Evolutionary conservation across 2,888 invertebrate genomes (phyloP).

Genomic region (Pseudeuparius sepicola): DNA sequence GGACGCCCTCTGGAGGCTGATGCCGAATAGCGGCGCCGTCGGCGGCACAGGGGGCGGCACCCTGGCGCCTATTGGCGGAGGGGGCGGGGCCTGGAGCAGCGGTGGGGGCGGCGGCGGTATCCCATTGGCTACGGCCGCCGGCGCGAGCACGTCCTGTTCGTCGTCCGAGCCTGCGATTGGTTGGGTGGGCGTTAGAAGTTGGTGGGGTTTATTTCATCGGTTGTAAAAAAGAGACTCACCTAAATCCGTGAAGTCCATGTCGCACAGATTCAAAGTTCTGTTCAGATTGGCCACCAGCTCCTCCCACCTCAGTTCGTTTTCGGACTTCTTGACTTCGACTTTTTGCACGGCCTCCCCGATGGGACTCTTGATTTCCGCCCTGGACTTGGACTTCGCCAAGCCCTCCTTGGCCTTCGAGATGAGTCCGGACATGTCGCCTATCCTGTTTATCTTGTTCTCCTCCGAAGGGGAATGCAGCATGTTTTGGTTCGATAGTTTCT

Average conservation of each 20-base stretch:
- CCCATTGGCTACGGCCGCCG: slow-evolving; percentile 53
- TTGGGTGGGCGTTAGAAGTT: too few species aligned
- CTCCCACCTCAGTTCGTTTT: slow-evolving; percentile 94
- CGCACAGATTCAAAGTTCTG: slow-evolving; percentile 75
- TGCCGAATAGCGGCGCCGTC: slow-evolving; percentile 42
- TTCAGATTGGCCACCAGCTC: slow-evolving; percentile 69
- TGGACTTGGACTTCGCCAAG: slow-evolving; percentile 76
- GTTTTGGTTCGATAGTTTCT: slow-evolving; percentile 67
- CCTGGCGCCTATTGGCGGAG: slow-evolving; percentile 31
- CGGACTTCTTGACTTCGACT: slow-evolving; percentile 70
- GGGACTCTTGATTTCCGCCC: slow-evolving; percentile 66
- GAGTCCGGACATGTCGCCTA: slow-evolving; percentile 80
- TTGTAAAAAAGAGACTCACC: slow-evolving; percentile 14
- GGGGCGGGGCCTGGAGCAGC: slow-evolving; percentile 47
- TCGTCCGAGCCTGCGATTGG: too few species aligned
- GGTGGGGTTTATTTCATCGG: too few species aligned
- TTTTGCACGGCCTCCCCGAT: slow-evolving; percentile 53
- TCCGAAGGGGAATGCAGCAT: slow-evolving; percentile 46
- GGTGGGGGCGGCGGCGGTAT: slow-evolving; percentile 76
- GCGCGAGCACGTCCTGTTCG: slow-evolving; percentile 61
- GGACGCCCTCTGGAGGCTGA: slow-evolving; percentile 28
- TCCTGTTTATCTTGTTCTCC: slow-evolving; percentile 47
- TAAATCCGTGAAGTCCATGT: slow-evolving; percentile 94
- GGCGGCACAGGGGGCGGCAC: slow-evolving; percentile 38
- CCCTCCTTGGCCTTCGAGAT: slow-evolving; percentile 85